Conservation (phyloP, 2,888 invertebrate species). For the Cheilosia variabilis region DNA sequence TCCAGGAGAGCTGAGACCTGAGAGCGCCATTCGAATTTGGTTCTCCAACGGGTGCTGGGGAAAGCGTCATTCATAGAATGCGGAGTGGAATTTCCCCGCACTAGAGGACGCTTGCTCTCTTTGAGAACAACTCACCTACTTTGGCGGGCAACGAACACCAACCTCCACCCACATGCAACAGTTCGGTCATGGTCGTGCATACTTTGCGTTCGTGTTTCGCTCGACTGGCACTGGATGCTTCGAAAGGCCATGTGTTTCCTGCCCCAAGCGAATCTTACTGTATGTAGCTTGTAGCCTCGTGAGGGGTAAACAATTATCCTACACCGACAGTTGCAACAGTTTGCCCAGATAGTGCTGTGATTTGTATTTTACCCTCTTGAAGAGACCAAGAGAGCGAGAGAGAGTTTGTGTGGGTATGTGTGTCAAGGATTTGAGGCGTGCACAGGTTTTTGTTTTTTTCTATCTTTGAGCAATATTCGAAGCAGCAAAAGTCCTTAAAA, state of each 20-base stretch:
- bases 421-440: constrained; percentile 15
- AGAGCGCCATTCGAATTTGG: background rate
- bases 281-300: constrained; percentile 7
- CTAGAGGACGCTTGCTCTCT: background rate
- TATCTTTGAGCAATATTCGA: background rate
- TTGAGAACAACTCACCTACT: background rate
- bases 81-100: background rate
- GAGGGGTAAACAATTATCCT: constrained; percentile 38
- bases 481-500: background rate
- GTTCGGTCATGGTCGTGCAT: constrained; percentile 65
- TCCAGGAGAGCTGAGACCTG: constrained; percentile 22
- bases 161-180: constrained; percentile 47
- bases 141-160: background rate
- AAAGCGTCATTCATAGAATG: background rate
- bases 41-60: background rate
- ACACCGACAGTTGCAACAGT: constrained; percentile 50
- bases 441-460: background rate
- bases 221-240: constrained; percentile 22
- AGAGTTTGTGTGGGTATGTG: constrained; percentile 6
- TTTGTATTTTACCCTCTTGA: constrained; percentile 13
- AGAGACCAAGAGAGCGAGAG: background rate
- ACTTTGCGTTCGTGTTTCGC: background rate
- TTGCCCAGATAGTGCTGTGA: constrained; percentile 57
- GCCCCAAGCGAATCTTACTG: constrained; percentile 28
- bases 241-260: constrained; percentile 58